A percentile compares a stretch with the other conserved stretches of the same genome.
phyloP scores from a whole-genome alignment of 92 coral and sea anemone species.

The Micromussa lordhowensis region DNA sequence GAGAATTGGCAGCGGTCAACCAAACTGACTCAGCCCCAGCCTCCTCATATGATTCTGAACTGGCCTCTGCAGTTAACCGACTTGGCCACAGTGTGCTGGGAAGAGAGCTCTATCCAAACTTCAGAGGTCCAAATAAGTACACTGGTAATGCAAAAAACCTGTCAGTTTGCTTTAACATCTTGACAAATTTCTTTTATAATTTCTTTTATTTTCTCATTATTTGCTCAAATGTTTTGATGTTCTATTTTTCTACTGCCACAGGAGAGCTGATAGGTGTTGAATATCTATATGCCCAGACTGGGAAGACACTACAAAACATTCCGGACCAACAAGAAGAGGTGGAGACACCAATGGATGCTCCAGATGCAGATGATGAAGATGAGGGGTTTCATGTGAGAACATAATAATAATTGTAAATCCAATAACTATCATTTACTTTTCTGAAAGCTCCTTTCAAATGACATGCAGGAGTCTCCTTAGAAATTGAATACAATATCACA shows the following conservation, averaged over 20 bases:
- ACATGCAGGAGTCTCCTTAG: conserved; percentile 28
- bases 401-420: too few relatives aligned
- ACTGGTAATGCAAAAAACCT: too few relatives aligned
- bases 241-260: not conserved
- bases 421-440: too few relatives aligned
- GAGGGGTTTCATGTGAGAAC: too few relatives aligned
- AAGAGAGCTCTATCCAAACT: not conserved
- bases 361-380: conserved; percentile 17
- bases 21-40: not conserved
- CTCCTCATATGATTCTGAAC: too few relatives aligned
- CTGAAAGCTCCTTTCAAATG: conserved; percentile 15
- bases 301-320: conserved; percentile 8
- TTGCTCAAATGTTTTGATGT: too few relatives aligned
- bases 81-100: conserved; percentile 39
- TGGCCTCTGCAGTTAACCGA: conserved; percentile 36
- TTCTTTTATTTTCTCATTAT: too few relatives aligned
- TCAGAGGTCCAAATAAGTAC: conserved; percentile 43
- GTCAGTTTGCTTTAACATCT: too few relatives aligned
- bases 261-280: conserved; percentile 55
- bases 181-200: too few relatives aligned
- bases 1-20: conserved; percentile 29
- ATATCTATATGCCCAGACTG: conserved; percentile 47
- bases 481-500: too few relatives aligned
- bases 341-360: not conserved
- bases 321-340: not conserved